A percentile compares a stretch with the other conserved stretches of the same genome.
Evolutionary conservation across 2,888 invertebrate genomes (phyloP).

Genomic region (Pterostichus niger): DNA sequence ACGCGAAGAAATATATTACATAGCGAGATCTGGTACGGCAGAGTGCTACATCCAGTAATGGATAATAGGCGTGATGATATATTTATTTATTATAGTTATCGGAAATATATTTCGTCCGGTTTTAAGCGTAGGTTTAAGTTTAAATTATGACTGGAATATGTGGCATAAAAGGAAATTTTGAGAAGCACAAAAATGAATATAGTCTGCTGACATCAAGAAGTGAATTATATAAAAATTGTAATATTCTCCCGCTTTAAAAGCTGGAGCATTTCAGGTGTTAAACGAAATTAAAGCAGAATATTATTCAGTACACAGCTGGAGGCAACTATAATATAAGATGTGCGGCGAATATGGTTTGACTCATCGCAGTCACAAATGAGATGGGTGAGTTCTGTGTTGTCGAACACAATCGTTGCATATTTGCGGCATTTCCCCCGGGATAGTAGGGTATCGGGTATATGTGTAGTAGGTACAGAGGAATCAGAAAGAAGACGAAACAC

Average conservation of each 20-base stretch:
- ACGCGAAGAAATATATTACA: no score
- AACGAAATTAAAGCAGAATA: neutral
- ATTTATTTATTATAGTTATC: no score
- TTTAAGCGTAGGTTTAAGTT: no score
- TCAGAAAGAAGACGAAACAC: conserved; percentile 67
- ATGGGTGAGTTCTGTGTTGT: conserved; percentile 28
- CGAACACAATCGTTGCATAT: conserved; percentile 29
- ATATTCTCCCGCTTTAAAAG: conserved; percentile 21
- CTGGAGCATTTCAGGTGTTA: neutral
- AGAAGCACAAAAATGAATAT: neutral
- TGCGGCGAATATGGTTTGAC: neutral
- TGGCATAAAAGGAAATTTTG: neutral
- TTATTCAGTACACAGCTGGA: no score
- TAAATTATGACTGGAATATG: no score
- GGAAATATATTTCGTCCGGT: no score
- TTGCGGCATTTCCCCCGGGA: neutral
- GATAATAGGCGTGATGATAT: no score
- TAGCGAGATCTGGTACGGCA: no score
- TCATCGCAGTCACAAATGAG: conserved; percentile 1
- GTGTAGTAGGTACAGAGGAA: conserved; percentile 40
- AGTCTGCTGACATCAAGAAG: neutral
- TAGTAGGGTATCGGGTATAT: neutral
- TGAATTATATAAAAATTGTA: conserved; percentile 34
- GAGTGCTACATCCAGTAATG: no score
- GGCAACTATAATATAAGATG: neutral